Base-by-base conservation (phyloP, 2,888 invertebrate species). In the Junonia oenone region DNA sequence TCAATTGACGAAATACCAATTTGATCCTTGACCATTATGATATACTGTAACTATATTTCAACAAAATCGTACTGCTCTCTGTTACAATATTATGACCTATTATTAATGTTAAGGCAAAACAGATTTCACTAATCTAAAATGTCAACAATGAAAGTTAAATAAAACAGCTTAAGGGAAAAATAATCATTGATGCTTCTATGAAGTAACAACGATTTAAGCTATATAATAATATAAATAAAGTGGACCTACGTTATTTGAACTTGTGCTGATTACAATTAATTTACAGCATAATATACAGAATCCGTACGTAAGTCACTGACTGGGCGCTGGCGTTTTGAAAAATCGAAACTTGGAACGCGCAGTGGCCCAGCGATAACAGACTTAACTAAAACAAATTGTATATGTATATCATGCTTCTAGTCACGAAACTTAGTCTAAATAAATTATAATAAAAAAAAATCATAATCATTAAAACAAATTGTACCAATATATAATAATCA, bases 131-230 rank as follows among this genome's bases (percentile, higher is more conserved):
- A 89, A 75, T 85, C 89, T 88, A 88, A 83, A 87, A 84, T 81
- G 80, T 90, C 90, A 89, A 90, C 90, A 90, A 90, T 85, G 74
- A 82, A 81, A 82, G 82, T 86, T 86, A 89, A 89, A 87, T 85
- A 83, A 89, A 88, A 84, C 86, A 83, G 86, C 80, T 84, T 81
- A 83, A 78, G 72, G 70, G 72, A 76, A 80, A 63, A 75, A 76
- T 71, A 76, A 73, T 69, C 69, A 73, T 71, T 68, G 74, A 68
- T 71, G 67, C 72, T 70, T 74, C 71, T 69, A 72, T 63, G 71
- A 74, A 70, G 76, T 76, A 75, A 74, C 76, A 76, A 77, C 68
- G 73, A 82, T 71, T 67, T 72, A 78, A 82, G 81, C 80, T 87
- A 82, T 87, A 86, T 60, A 56, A 60, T 58, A 58, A 60, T 61